Percentiles rank a stretch among this genome's conserved stretches.
These are phyloP conservation scores for Callosobruchus maculatus DNA, from an alignment of 2,888 invertebrate species.

Conservation along the genomic window DNA sequence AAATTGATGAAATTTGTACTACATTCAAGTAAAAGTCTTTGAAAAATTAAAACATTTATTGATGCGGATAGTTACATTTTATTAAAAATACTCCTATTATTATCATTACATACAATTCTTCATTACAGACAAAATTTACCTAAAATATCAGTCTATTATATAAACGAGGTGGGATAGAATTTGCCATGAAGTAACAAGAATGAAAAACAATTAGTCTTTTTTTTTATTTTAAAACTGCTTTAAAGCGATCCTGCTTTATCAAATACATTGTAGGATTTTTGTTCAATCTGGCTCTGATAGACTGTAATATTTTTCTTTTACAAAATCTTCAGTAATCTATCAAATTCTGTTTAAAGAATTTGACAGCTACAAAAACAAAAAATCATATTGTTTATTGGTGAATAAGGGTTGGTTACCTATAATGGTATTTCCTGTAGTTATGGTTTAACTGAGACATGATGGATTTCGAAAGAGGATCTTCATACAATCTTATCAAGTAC, in stretches of 20 bases:
- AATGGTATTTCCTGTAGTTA: neutral
- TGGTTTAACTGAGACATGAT: neutral
- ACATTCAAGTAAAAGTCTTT: neutral
- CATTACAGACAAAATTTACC: slow-evolving; percentile 20
- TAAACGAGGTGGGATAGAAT: slow-evolving; percentile 10
- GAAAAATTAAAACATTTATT: neutral
- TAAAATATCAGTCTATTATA: slow-evolving; percentile 22
- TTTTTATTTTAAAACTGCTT: neutral
- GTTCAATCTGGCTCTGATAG: neutral
- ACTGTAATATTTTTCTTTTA: neutral
- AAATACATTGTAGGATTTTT: neutral
- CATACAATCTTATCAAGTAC: neutral
- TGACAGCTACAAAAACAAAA: neutral
- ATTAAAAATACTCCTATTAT: neutral
- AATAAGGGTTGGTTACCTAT: neutral
- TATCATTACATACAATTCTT: neutral
- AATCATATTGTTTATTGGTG: neutral
- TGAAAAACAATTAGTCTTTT: neutral
- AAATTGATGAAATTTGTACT: too few relatives aligned
- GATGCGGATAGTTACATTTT: neutral
- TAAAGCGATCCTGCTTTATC: neutral
- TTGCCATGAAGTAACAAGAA: neutral
- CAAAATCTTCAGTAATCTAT: neutral
- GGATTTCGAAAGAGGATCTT: neutral
- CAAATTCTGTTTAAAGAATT: neutral